These are phyloP conservation scores for Xyliphius kryptos DNA, from an alignment of 2,113 vertebrate species.

Conservation along the genomic window DNA sequence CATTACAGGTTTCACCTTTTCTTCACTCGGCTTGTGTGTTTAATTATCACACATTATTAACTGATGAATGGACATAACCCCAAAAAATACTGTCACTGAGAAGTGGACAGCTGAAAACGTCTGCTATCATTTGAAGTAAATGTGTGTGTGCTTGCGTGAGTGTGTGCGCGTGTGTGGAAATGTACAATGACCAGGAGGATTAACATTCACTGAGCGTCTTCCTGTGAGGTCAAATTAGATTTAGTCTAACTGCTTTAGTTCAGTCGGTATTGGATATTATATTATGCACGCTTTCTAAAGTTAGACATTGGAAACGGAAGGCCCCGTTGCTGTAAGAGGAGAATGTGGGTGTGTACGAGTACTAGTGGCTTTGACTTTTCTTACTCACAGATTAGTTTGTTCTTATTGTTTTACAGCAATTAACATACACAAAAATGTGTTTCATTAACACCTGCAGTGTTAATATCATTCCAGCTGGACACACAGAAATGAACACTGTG, in stretches of 20 bases:
- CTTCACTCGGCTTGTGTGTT: too few relatives aligned
- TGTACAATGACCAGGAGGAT: constrained; percentile 39
- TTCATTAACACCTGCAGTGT: constrained; percentile 15
- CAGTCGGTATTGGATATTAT: constrained; percentile 48
- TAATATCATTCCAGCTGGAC: constrained; percentile 19
- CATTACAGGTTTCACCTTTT: too few relatives aligned
- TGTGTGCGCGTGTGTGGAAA: too few relatives aligned
- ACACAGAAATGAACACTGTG: constrained; percentile 11
- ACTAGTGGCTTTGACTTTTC: background rate
- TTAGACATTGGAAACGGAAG: constrained; percentile 39
- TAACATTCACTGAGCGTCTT: constrained; percentile 41
- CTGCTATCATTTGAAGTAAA: too few relatives aligned
- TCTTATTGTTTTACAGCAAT: constrained; percentile 8
- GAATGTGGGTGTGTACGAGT: constrained; percentile 14
- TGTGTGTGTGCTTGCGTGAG: too few relatives aligned
- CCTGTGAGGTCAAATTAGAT: constrained; percentile 53
- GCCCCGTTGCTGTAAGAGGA: constrained; percentile 44
- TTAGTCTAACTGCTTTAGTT: constrained; percentile 47
- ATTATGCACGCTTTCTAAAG: constrained; percentile 44
- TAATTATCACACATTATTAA: too few relatives aligned
- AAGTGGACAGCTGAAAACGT: too few relatives aligned
- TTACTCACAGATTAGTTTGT: constrained; percentile 1
- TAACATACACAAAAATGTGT: background rate
- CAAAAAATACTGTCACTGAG: too few relatives aligned
- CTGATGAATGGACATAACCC: too few relatives aligned